A percentile compares a stretch with the other conserved stretches of the same genome.
Evolutionary conservation across 2,888 invertebrate species (phyloP).

Genomic region (Tenodera sinensis): DNA sequence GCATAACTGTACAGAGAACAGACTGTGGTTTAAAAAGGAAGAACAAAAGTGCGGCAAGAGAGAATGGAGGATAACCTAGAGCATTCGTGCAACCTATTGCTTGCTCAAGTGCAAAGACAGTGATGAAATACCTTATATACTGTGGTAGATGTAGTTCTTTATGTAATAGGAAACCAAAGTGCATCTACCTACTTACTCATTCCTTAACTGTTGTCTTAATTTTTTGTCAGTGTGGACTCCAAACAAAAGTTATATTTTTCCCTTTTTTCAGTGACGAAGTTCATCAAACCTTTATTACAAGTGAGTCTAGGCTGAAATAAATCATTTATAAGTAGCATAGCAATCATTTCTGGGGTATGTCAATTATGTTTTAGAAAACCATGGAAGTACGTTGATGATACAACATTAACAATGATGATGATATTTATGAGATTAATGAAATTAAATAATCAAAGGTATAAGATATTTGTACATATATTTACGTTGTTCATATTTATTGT

Average conservation of each 20-base stretch:
- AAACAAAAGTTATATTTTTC: neutral
- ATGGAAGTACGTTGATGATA: neutral
- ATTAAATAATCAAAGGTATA: neutral
- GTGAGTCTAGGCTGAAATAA: neutral
- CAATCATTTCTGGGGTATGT: neutral
- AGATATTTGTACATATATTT: neutral
- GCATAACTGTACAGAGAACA: neutral
- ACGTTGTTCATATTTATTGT: neutral
- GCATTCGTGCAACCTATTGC: neutral
- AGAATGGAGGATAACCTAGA: neutral
- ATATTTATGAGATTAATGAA: neutral
- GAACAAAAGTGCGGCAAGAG: neutral
- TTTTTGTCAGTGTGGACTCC: neutral
- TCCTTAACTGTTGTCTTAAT: neutral
- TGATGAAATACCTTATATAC: neutral
- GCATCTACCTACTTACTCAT: neutral
- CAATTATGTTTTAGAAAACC: neutral
- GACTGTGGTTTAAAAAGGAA: neutral
- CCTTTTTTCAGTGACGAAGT: neutral
- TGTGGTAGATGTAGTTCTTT: neutral
- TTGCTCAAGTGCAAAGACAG: neutral
- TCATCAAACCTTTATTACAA: neutral
- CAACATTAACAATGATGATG: neutral
- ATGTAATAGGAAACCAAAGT: neutral
- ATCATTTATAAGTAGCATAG: neutral